These are phyloP conservation scores for Lepus europaeus DNA, from an alignment of 2,113 vertebrate species.

Conservation along the genomic window DNA sequence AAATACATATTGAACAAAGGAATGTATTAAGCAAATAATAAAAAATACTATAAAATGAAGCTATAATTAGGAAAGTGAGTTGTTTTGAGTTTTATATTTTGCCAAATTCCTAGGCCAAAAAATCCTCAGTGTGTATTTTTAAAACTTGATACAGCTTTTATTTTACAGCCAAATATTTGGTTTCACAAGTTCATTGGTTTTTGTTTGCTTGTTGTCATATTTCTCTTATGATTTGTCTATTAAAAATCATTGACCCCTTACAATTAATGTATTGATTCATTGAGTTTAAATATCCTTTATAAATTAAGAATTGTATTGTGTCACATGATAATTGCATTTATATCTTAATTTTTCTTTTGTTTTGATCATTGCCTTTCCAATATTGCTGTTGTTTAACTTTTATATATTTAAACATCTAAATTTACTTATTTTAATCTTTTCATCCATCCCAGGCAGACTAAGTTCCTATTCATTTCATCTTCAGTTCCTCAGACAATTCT, in stretches of 20 bases:
- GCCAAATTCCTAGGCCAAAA: neutral
- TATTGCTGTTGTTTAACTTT: conserved; percentile 1
- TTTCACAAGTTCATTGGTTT: neutral
- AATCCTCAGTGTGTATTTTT: neutral
- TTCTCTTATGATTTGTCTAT: neutral
- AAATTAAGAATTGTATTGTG: neutral
- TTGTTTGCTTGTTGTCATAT: neutral
- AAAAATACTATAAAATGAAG: conserved; percentile 22
- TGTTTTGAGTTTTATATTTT: neutral
- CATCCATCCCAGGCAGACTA: neutral
- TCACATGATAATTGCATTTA: conserved; percentile 3
- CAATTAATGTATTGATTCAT: neutral
- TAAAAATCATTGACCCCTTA: neutral
- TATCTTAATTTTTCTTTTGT: neutral
- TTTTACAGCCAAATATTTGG: conserved; percentile 5
- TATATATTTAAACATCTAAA: neutral
- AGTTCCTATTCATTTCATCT: neutral
- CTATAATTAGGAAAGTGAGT: neutral
- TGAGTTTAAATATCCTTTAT: neutral
- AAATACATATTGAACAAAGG: neutral
- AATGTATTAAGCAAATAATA: neutral
- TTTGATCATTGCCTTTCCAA: conserved; percentile 2
- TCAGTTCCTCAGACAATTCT: neutral
- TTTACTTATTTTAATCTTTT: neutral
- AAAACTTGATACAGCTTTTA: neutral